These are phyloP conservation scores for Disparrhopalites patrizii DNA, from an alignment of 2,888 invertebrate genomes.

Conservation along the genomic window DNA sequence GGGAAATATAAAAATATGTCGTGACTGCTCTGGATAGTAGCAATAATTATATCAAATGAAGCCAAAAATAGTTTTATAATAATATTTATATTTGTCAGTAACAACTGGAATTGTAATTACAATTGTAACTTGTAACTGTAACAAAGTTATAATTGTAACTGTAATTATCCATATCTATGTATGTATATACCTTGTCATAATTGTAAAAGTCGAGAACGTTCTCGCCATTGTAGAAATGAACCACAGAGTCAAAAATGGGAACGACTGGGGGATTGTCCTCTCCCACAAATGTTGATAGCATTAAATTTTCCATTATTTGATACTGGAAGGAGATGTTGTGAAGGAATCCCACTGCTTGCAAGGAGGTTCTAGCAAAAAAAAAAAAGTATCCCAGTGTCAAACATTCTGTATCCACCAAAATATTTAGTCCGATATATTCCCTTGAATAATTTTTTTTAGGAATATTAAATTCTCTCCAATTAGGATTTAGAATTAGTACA, in stretches of 20 bases:
- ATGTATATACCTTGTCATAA: neutral
- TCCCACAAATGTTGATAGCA: neutral
- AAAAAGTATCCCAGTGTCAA: too few relatives aligned
- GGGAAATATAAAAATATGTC: neutral
- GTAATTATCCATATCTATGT: too few relatives aligned
- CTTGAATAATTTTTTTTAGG: too few relatives aligned
- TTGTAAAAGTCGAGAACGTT: neutral
- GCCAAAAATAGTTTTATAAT: neutral
- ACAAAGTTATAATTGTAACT: too few relatives aligned
- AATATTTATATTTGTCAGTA: too few relatives aligned
- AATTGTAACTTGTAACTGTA: too few relatives aligned
- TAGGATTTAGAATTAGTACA: too few relatives aligned
- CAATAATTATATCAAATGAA: neutral
- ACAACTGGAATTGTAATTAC: too few relatives aligned
- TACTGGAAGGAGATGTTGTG: conserved; percentile 1
- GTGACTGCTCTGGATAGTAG: neutral
- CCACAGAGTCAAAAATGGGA: neutral
- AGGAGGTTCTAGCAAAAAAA: neutral
- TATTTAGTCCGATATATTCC: too few relatives aligned
- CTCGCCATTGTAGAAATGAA: neutral
- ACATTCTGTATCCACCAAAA: too few relatives aligned
- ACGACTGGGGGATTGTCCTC: neutral
- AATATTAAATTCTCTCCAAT: too few relatives aligned
- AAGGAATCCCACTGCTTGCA: neutral
- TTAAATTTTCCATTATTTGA: conserved; percentile 5